phyloP scores from a whole-genome alignment of 2,797 vertebrate genomes.

The Arvicola amphibius region DNA sequence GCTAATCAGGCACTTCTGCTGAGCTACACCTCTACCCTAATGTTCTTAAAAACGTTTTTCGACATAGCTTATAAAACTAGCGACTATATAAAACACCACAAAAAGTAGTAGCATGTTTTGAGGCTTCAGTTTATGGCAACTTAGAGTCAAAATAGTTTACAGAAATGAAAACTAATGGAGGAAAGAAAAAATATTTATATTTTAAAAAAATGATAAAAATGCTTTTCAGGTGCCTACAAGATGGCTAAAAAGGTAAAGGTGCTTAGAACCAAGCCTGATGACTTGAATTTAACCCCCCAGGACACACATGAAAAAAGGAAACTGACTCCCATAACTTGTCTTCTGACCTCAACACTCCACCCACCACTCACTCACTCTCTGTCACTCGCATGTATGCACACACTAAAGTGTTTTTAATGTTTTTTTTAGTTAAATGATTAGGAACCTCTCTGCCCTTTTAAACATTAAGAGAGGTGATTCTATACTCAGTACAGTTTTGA shows the following conservation, averaged over 20 bases:
- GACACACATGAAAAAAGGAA: not conserved
- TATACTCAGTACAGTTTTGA: slow-evolving; percentile 5
- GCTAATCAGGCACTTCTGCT: not conserved
- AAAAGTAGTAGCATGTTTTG: not conserved
- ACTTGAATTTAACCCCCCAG: not conserved
- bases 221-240: not conserved
- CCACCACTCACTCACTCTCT: not conserved
- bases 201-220: not conserved
- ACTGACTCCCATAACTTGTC: not conserved
- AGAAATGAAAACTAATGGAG: slow-evolving; percentile 3
- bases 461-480: not conserved
- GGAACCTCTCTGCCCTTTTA: not conserved
- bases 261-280: not conserved
- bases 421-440: slow-evolving; percentile 32
- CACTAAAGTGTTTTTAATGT: not conserved
- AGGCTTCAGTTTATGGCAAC: slow-evolving; percentile 30
- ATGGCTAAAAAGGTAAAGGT: not conserved
- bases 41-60: not conserved
- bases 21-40: not conserved
- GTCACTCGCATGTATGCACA: not conserved
- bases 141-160: slow-evolving; percentile 16
- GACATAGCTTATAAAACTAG: slow-evolving; percentile 30
- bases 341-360: not conserved
- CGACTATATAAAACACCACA: not conserved
- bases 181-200: not conserved